These are phyloP conservation scores for Hyaena hyaena DNA, from an alignment of 2,113 vertebrate genomes.

Conservation along the genomic window DNA sequence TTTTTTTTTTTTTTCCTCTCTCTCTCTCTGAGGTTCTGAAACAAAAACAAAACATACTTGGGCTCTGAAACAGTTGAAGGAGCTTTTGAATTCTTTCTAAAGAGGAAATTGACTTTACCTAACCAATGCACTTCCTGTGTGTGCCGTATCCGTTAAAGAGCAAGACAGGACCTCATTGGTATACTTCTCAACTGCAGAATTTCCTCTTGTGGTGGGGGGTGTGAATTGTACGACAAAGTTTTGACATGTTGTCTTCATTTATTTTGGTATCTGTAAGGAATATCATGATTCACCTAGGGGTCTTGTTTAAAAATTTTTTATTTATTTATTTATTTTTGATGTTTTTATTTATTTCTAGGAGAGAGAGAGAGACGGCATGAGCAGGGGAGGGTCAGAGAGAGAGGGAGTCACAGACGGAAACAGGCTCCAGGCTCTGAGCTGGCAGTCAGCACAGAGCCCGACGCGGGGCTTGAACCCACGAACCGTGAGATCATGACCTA, in stretches of 20 bases:
- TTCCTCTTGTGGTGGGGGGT: slow-evolving; percentile 61
- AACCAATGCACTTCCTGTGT: slow-evolving; percentile 84
- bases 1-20: slow-evolving; percentile 59
- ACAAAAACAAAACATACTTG: slow-evolving; percentile 80
- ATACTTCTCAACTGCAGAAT: not conserved
- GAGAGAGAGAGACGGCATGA: no score
- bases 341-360: no score
- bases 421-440: no score
- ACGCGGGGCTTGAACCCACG: no score
- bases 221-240: not conserved
- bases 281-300: not conserved
- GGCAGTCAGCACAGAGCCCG: no score
- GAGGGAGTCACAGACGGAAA: no score
- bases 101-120: slow-evolving; percentile 87
- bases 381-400: no score
- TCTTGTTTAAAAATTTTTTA: not conserved
- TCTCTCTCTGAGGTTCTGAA: slow-evolving; percentile 59
- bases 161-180: slow-evolving; percentile 50
- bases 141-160: slow-evolving; percentile 72
- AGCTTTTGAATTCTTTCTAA: slow-evolving; percentile 81
- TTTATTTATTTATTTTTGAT: no score
- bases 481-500: no score
- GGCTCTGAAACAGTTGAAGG: slow-evolving; percentile 72
- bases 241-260: not conserved
- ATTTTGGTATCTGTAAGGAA: not conserved